These are phyloP conservation scores for Lacerta bilineata DNA, from an alignment of 2,797 vertebrate genomes.

Conservation along the genomic window DNA sequence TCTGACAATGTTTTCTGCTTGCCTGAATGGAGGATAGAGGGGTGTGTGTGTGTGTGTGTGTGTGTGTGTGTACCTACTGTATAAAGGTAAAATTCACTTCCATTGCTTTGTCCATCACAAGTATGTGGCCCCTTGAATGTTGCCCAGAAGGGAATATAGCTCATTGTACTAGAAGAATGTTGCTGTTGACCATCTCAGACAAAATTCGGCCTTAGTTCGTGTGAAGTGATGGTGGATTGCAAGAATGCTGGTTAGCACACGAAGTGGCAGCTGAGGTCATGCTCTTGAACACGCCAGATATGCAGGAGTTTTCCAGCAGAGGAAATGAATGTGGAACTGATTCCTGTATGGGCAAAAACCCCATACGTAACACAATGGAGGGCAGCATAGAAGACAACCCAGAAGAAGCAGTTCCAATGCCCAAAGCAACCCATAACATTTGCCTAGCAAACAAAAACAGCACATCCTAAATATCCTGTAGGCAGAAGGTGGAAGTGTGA, in stretches of 20 bases:
- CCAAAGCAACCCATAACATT: neutral
- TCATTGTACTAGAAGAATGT: neutral
- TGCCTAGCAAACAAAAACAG: neutral
- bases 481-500: fast-evolving
- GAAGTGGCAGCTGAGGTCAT: neutral
- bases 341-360: neutral
- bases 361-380: fast-evolving
- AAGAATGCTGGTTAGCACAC: neutral
- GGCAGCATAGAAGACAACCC: neutral
- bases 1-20: too few species aligned
- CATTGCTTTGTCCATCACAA: too few species aligned
- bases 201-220: neutral
- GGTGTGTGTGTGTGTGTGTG: too few species aligned
- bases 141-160: neutral
- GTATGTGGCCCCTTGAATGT: neutral
- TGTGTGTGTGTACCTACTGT: too few species aligned
- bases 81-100: too few species aligned
- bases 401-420: neutral
- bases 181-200: neutral
- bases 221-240: neutral
- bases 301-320: neutral
- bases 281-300: neutral
- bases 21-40: too few species aligned
- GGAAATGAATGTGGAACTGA: neutral
- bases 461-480: fast-evolving